Conservation (phyloP, 2,797 vertebrate genomes). For the Hydrophis major region DNA sequence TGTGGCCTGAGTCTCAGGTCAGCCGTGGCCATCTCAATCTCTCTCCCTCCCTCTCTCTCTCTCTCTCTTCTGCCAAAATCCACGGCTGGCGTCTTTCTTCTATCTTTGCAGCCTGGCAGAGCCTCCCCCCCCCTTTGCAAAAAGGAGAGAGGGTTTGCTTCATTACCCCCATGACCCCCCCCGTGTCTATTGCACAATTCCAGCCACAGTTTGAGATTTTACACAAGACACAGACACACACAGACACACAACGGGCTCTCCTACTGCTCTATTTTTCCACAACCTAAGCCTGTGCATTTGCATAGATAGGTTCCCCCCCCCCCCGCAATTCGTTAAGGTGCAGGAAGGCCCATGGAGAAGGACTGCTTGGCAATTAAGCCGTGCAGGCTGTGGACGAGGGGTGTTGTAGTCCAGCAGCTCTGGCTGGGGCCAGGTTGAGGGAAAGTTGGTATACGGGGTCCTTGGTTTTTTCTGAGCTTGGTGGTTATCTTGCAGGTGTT, state of each 20-base stretch:
- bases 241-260: neutral
- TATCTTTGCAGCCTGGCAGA: neutral
- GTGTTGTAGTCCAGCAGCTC: too few relatives aligned
- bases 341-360: too few relatives aligned
- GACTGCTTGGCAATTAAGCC: too few relatives aligned
- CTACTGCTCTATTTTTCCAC: neutral
- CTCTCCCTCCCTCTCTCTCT: too few relatives aligned
- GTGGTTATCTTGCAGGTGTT: too few relatives aligned
- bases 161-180: neutral
- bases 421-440: too few relatives aligned
- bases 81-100: neutral
- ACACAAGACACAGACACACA: neutral
- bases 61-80: neutral
- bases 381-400: too few relatives aligned
- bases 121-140: accelerated
- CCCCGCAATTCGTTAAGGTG: too few relatives aligned
- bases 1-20: neutral
- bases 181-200: neutral
- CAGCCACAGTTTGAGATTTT: neutral
- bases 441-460: too few relatives aligned
- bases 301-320: neutral
- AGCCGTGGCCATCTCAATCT: neutral
- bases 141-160: neutral
- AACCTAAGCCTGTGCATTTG: neutral
- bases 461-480: too few relatives aligned